phyloP scores from a whole-genome alignment of 2,797 vertebrate species.

The Ptychobarbus kaznakovi region DNA sequence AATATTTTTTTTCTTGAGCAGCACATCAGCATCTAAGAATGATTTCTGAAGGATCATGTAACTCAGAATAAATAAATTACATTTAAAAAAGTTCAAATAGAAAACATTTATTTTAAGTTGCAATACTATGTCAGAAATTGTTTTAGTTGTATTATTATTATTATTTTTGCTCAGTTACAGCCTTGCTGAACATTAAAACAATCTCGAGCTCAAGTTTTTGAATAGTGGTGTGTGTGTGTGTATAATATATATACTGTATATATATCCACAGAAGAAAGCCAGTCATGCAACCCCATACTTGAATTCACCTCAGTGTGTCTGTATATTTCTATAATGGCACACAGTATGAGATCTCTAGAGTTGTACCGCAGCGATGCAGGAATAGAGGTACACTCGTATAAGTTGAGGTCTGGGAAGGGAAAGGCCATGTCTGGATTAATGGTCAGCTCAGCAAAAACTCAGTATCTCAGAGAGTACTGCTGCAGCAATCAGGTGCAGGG shows the following conservation, averaged over 20 bases:
- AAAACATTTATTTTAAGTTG: not conserved
- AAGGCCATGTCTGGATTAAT: slow-evolving; percentile 45
- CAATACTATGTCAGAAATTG: not conserved
- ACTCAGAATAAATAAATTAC: too few species aligned
- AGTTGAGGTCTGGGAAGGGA: not conserved
- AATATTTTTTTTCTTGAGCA: too few species aligned
- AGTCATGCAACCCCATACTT: not conserved
- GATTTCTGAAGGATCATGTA: too few species aligned
- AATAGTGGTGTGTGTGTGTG: not conserved
- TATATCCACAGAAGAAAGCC: not conserved
- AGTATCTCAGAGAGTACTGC: slow-evolving; percentile 23
- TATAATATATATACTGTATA: not conserved
- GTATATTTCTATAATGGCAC: not conserved
- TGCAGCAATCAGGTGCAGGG: slow-evolving; percentile 41
- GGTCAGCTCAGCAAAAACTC: slow-evolving; percentile 40
- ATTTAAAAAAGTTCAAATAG: too few species aligned
- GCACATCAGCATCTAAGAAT: too few species aligned
- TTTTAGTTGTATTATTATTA: not conserved
- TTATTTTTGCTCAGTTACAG: not conserved
- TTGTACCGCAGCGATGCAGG: not conserved
- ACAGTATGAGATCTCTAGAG: not conserved
- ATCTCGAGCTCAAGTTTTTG: not conserved
- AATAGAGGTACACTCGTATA: not conserved
- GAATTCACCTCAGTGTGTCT: not conserved
- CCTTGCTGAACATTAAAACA: not conserved